A percentile compares a stretch with the other conserved stretches of the same genome.
phyloP scores from a whole-genome alignment of 2,888 invertebrate species.

The Microctonus hyperodae region DNA sequence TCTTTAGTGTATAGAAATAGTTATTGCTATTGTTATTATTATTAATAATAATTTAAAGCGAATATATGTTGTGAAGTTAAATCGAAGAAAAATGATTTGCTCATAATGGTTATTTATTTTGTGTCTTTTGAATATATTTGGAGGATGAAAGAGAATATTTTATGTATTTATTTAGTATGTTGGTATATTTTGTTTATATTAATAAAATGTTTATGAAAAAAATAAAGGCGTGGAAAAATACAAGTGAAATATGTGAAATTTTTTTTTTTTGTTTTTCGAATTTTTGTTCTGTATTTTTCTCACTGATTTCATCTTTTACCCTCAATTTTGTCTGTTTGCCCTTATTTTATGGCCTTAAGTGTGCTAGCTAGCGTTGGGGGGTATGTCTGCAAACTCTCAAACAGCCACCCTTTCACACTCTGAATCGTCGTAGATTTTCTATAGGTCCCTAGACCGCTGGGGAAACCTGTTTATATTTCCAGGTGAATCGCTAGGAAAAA shows the following conservation, averaged over 20 bases:
- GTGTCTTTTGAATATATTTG: too few relatives aligned
- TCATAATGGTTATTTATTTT: background rate
- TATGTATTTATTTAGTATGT: too few relatives aligned
- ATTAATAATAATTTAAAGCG: too few relatives aligned
- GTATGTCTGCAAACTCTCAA: background rate
- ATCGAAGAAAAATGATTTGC: too few relatives aligned
- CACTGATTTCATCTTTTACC: slow-evolving; percentile 7
- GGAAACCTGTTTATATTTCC: slow-evolving; percentile 51
- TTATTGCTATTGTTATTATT: background rate
- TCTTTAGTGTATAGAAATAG: background rate
- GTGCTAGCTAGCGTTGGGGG: background rate
- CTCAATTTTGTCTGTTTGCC: slow-evolving; percentile 20
- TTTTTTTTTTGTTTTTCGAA: background rate
- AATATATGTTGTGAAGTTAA: too few relatives aligned
- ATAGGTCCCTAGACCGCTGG: slow-evolving; percentile 41
- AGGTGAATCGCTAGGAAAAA: slow-evolving; percentile 43
- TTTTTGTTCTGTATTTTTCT: background rate
- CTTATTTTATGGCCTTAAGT: slow-evolving; percentile 11
- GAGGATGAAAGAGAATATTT: too few relatives aligned
- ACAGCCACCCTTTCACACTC: slow-evolving; percentile 26
- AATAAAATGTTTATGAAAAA: background rate
- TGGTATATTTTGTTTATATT: too few relatives aligned
- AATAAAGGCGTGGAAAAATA: too few relatives aligned
- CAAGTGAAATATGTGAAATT: background rate
- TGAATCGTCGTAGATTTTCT: slow-evolving; percentile 57